phyloP scores from a whole-genome alignment of 1,140 invertebrate genomes.

The Nephotettix cincticeps region DNA sequence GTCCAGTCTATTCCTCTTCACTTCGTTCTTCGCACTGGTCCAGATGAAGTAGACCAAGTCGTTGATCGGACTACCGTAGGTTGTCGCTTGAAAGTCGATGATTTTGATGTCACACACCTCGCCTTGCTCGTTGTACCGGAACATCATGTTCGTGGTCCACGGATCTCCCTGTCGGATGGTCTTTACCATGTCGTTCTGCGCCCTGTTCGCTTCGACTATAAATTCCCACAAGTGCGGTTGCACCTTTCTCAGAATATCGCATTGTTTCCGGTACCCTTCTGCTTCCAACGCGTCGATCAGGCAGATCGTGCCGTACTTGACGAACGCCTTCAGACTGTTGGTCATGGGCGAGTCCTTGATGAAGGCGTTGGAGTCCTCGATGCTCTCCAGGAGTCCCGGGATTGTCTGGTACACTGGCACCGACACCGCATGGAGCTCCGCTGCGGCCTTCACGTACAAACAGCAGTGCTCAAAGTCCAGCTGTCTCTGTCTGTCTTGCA shows the following conservation, averaged over 20 bases:
- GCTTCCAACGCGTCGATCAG: neutral
- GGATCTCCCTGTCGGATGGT: slow-evolving; percentile 65
- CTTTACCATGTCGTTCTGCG: slow-evolving; percentile 47
- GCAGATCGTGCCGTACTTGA: neutral
- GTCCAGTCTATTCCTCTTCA: neutral
- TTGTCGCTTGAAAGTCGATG: slow-evolving; percentile 61
- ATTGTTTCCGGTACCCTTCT: neutral
- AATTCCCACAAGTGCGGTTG: neutral
- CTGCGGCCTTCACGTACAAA: neutral
- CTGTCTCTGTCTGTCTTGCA: neutral
- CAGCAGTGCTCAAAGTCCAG: neutral
- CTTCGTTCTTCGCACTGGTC: slow-evolving; percentile 47
- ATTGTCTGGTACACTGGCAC: neutral
- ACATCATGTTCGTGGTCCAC: slow-evolving; percentile 67
- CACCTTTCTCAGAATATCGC: neutral
- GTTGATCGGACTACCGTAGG: slow-evolving; percentile 51
- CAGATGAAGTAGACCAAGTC: slow-evolving; percentile 60
- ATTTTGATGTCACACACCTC: slow-evolving; percentile 55
- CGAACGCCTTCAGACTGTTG: neutral
- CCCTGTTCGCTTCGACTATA: neutral
- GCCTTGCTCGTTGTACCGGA: slow-evolving; percentile 52
- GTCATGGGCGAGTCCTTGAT: neutral
- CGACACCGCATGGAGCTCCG: neutral
- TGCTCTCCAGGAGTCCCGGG: neutral
- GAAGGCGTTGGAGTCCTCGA: neutral